Evolutionary conservation across 2,888 invertebrate genomes (phyloP).

Genomic region (Lomographa bimaculata): DNA sequence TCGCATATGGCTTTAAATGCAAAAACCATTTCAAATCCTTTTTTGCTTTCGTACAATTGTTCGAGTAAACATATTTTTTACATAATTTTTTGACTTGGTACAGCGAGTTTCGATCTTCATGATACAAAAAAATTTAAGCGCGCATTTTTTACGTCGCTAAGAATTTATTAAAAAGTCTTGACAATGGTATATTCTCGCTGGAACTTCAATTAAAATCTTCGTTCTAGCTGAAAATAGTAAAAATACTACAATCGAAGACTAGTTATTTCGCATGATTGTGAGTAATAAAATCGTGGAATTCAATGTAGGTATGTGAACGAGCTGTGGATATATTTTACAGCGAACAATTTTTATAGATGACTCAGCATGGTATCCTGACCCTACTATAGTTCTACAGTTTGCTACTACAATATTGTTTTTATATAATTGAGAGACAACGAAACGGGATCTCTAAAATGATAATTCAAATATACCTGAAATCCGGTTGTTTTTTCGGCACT

Average conservation of each 20-base stretch:
- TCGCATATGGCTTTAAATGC: not conserved
- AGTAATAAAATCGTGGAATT: slow-evolving; percentile 38
- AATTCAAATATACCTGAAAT: too few relatives aligned
- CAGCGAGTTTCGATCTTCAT: slow-evolving; percentile 5
- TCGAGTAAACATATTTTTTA: too few relatives aligned
- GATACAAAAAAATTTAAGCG: slow-evolving; percentile 12
- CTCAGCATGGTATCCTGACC: slow-evolving; percentile 31
- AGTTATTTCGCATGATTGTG: slow-evolving; percentile 44
- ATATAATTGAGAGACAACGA: too few relatives aligned
- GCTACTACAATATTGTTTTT: too few relatives aligned
- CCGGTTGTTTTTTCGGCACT: too few relatives aligned
- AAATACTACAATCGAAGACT: slow-evolving; percentile 34
- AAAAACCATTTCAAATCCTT: too few relatives aligned
- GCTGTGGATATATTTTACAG: slow-evolving; percentile 22
- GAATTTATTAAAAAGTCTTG: slow-evolving; percentile 28
- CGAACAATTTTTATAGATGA: slow-evolving; percentile 45
- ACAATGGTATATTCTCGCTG: slow-evolving; percentile 31
- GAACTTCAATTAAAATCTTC: slow-evolving; percentile 36
- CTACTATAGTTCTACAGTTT: slow-evolving; percentile 22
- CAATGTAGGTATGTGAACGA: slow-evolving; percentile 21
- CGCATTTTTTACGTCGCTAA: slow-evolving; percentile 28
- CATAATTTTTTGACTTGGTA: too few relatives aligned
- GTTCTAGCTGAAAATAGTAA: slow-evolving; percentile 31
- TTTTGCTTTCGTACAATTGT: too few relatives aligned
- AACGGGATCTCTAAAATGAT: too few relatives aligned